Conservation (phyloP, 1,140 invertebrate genomes). For the Drosophila nebulosa region DNA sequence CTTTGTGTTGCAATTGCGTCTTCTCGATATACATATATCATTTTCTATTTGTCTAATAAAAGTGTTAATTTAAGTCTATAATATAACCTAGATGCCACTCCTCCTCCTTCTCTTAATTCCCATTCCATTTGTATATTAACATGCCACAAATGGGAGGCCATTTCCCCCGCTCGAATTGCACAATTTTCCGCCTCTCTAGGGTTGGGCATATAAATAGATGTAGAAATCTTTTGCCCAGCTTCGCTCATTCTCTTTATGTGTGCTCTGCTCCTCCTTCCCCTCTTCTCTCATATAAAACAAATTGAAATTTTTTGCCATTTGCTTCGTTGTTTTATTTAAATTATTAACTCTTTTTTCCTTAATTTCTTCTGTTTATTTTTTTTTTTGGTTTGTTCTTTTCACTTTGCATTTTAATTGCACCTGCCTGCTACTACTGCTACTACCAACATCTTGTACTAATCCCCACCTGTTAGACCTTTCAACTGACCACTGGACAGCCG, state of each 20-base stretch:
- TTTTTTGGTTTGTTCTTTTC: conserved; percentile 29
- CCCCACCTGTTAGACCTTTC: conserved; percentile 46
- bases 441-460: conserved; percentile 23
- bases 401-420: conserved; percentile 67
- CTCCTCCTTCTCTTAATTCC: too few species aligned
- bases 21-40: neutral
- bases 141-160: neutral
- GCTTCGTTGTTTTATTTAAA: conserved; percentile 41
- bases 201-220: conserved; percentile 57
- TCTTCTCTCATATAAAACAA: conserved; percentile 25
- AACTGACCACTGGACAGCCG: conserved; percentile 29
- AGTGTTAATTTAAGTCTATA: neutral
- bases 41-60: neutral
- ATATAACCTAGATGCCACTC: neutral
- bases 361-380: conserved; percentile 37
- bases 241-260: neutral
- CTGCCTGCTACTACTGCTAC: conserved; percentile 45
- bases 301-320: conserved; percentile 36
- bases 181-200: conserved; percentile 43
- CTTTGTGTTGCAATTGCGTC: neutral
- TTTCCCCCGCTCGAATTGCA: conserved; percentile 27
- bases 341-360: conserved; percentile 40
- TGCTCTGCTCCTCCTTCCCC: neutral
- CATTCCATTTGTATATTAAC: neutral
- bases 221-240: conserved; percentile 30